A percentile compares a stretch with the other conserved stretches of the same genome.
These are phyloP conservation scores for Zaprionus africanus DNA, from an alignment of 1,140 invertebrate species.

Conservation along the genomic window DNA sequence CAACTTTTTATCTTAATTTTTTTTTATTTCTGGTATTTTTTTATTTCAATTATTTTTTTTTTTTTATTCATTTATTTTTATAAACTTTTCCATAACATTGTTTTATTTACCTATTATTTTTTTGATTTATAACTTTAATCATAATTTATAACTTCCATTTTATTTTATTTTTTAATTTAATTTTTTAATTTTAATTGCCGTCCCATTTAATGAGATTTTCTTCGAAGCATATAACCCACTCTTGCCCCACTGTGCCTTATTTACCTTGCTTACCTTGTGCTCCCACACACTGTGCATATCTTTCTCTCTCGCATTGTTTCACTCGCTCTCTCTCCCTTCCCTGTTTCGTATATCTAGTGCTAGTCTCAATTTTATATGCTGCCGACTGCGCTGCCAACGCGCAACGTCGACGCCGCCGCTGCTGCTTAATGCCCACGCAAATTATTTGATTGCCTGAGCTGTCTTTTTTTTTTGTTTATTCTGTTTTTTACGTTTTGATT, in stretches of 20 bases:
- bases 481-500: constrained; percentile 33
- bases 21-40: no score
- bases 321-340: constrained; percentile 5
- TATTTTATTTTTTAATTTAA: background rate
- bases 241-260: background rate
- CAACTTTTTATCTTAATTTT: no score
- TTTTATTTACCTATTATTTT: no score
- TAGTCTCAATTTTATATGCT: constrained; percentile 25
- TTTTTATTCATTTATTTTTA: no score
- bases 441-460: constrained; percentile 42
- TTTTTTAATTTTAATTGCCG: background rate
- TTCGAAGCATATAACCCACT: no score
- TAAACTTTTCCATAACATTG: no score
- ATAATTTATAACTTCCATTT: no score
- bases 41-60: no score
- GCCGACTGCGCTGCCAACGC: constrained; percentile 12
- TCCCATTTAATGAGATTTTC: no score
- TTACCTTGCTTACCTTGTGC: constrained; percentile 23
- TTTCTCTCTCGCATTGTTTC: constrained; percentile 12
- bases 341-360: background rate
- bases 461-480: background rate
- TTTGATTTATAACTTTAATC: no score
- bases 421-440: constrained; percentile 42
- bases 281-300: constrained; percentile 11
- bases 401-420: background rate